Evolutionary conservation across 2,113 vertebrate species (phyloP).

Genomic region (Anolis sagrei): DNA sequence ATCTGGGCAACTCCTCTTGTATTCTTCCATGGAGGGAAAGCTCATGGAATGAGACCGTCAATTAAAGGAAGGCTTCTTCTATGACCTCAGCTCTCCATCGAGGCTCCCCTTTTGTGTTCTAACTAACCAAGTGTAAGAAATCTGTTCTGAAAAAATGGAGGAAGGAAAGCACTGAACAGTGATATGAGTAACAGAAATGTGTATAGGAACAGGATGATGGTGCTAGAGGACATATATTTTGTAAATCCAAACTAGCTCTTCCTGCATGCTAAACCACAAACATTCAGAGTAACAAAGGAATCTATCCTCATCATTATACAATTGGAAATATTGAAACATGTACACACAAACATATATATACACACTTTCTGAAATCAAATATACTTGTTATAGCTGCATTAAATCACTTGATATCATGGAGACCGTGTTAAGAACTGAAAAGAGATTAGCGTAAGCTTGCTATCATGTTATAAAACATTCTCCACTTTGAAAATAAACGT

Average conservation of each 20-base stretch:
- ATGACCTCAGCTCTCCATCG: background rate
- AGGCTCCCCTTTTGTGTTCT: background rate
- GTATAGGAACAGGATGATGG: background rate
- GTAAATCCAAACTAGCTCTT: background rate
- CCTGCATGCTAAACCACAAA: background rate
- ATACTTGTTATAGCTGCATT: background rate
- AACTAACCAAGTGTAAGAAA: background rate
- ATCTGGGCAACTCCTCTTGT: background rate
- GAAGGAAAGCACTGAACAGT: background rate
- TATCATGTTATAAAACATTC: slow-evolving; percentile 16
- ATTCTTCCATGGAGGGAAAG: background rate
- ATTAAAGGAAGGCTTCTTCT: background rate
- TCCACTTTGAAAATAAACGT: slow-evolving; percentile 36
- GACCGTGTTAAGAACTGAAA: background rate
- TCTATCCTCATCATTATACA: background rate
- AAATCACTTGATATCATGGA: slow-evolving; percentile 2
- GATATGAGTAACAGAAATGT: background rate
- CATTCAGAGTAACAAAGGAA: background rate
- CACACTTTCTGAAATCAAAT: slow-evolving; percentile 14
- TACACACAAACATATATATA: background rate
- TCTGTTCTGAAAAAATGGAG: background rate
- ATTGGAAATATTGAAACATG: background rate
- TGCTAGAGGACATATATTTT: background rate
- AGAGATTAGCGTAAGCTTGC: slow-evolving; percentile 6
- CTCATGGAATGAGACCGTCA: no score